These are phyloP conservation scores for Drosophila neotestacea DNA, from an alignment of 2,888 invertebrate genomes.

Conservation along the genomic window DNA sequence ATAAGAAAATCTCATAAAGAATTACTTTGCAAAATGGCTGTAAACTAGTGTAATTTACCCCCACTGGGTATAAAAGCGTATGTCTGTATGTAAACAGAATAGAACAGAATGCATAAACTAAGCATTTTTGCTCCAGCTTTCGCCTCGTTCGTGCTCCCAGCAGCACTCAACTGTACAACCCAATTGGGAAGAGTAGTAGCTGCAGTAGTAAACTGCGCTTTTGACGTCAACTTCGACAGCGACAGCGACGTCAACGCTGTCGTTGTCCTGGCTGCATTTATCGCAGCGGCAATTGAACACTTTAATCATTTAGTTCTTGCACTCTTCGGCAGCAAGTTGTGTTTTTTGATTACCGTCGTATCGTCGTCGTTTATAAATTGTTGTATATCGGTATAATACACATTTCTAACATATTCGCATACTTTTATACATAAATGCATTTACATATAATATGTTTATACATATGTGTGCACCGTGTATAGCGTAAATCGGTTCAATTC, in stretches of 20 bases:
- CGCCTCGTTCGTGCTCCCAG: constrained; percentile 30
- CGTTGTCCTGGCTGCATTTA: constrained; percentile 79
- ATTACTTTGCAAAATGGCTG: too few relatives aligned
- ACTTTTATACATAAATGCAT: constrained; percentile 37
- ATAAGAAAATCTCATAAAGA: too few relatives aligned
- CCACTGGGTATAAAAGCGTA: too few relatives aligned
- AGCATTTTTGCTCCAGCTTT: constrained; percentile 63
- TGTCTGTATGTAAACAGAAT: too few relatives aligned
- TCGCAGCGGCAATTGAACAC: constrained; percentile 76
- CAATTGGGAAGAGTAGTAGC: constrained; percentile 39
- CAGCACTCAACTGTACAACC: constrained; percentile 50
- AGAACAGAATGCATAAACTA: constrained; percentile 45
- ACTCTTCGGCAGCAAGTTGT: constrained; percentile 86
- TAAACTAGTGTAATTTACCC: too few relatives aligned
- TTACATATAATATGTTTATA: constrained; percentile 35
- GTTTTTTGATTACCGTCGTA: constrained; percentile 84
- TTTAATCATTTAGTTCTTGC: constrained; percentile 86
- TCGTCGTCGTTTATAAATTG: constrained; percentile 81
- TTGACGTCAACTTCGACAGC: constrained; percentile 20
- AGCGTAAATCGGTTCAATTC: constrained; percentile 62
- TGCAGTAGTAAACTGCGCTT: constrained; percentile 39
- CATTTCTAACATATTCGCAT: constrained; percentile 40
- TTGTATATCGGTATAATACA: constrained; percentile 79
- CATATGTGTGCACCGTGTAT: constrained; percentile 45
- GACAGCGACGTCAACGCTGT: constrained; percentile 40